Evolutionary conservation across 2,113 vertebrate species (phyloP).

Genomic region (Cariama cristata): DNA sequence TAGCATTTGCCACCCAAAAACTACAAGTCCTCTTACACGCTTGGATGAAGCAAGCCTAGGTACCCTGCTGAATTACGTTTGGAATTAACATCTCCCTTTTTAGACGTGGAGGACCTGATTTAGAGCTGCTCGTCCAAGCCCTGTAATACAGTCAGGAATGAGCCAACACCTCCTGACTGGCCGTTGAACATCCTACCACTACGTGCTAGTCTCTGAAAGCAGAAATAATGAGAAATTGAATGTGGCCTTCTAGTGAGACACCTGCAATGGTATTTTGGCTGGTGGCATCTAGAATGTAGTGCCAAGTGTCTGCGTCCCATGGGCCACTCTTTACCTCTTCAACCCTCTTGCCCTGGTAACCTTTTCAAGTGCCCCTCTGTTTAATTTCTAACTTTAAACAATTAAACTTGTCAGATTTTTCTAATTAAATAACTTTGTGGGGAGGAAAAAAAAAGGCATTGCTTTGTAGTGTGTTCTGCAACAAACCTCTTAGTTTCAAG

Average conservation of each 20-base stretch:
- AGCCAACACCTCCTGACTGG: not conserved
- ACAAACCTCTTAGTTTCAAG: not conserved
- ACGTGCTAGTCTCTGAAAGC: not conserved
- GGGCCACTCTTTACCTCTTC: not conserved
- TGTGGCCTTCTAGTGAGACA: not conserved
- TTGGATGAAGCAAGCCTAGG: not conserved
- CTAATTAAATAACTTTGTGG: not conserved
- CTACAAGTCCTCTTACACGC: not conserved
- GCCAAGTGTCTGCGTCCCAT: not conserved
- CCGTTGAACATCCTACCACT: not conserved
- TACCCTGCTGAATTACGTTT: not conserved
- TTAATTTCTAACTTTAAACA: not conserved
- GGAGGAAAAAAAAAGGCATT: accelerated
- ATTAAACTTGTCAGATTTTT: not conserved
- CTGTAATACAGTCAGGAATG: not conserved
- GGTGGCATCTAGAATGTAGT: not conserved
- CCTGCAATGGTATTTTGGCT: not conserved
- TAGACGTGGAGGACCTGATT: not conserved
- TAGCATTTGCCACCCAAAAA: not conserved
- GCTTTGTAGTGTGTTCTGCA: not conserved
- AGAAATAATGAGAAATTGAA: not conserved
- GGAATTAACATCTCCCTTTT: not conserved
- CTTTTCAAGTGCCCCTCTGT: not conserved
- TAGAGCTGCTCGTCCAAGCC: not conserved
- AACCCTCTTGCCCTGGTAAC: not conserved